Evolutionary conservation across 2,888 invertebrate genomes (phyloP), one percentile per base, ranked within the genome.

Genomic region (Julus scandinavius): DNA sequence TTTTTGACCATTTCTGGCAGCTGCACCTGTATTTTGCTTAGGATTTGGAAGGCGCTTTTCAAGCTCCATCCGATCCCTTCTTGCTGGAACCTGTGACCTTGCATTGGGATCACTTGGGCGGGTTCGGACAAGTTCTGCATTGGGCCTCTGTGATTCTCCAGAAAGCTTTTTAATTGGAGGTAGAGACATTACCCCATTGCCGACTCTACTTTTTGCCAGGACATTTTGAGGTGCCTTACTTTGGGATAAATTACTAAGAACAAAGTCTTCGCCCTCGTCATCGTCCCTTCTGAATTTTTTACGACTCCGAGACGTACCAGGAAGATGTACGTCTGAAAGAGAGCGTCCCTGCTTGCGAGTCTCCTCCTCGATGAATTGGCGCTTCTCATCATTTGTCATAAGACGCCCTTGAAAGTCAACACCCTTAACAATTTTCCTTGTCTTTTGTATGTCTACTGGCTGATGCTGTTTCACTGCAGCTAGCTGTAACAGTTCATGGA

Each of bases 401-500:
- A 95, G 93, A 84, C 96, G 93, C 90, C 96, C 96, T 0, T 86
- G 86, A 13, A 80, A 38, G 9, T 87, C 88, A 7, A 29, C 80
- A 40, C 87, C 86, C 11, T 49, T 87, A 11, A 58, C 86, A 15
- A 17, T 41, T 54, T 88, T 88, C 40, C 2, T 40, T 2, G 38
- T 40, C 40, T n/a, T 86, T 15, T 40, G 87, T 49, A 80, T 9
- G 50, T 95, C 93, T 1, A 97, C 92, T 0, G 97, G 97, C 91
- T 97, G 96, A 91, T 94, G 94, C 90, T 97, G 97, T 91, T 97
- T 97, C 91, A 88, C 95, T 90, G 96, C 96, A 0, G 97, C 97
- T 9, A 97, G 93, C 92, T 96, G 96, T 3, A 98, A 92, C 40
- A 98, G 92, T 89, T 96, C 95, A 90, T 94, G 94, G 91, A 97